phyloP scores from a whole-genome alignment of 1,140 invertebrate genomes.

The Leptinotarsa lineolata region DNA sequence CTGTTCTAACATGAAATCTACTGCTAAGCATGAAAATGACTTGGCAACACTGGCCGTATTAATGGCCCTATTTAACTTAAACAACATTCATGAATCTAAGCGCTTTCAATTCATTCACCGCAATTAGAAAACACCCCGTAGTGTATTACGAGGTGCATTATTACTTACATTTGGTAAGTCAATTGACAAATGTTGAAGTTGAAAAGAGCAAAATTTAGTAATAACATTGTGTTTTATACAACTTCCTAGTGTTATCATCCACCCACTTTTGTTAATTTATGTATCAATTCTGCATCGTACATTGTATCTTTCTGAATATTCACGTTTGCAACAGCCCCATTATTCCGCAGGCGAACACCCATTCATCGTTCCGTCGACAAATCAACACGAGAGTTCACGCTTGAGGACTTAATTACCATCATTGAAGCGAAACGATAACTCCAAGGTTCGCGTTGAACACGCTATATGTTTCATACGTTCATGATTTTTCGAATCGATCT shows the following conservation, averaged over 20 bases:
- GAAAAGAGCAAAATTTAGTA: background rate
- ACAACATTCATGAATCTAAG: no score
- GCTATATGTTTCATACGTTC: background rate
- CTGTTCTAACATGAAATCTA: no score
- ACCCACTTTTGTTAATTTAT: background rate
- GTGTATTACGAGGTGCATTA: no score
- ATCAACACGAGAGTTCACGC: slow-evolving; percentile 1
- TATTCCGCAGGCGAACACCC: background rate
- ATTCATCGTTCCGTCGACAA: background rate
- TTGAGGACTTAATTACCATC: background rate
- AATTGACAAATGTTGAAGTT: background rate
- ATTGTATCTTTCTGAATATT: background rate
- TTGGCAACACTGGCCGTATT: no score
- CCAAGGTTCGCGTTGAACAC: slow-evolving; percentile 4
- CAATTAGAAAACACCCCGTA: no score
- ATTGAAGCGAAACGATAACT: background rate
- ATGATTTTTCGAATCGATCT: background rate
- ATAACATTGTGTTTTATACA: background rate
- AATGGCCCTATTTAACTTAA: no score
- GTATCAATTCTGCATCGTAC: background rate
- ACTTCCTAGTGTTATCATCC: background rate
- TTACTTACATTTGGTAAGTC: background rate
- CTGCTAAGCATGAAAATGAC: no score
- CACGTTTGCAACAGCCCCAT: background rate
- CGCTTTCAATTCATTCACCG: no score